These are phyloP conservation scores for Trachelus troglodyta DNA, from an alignment of 2,888 invertebrate genomes.

Conservation along the genomic window DNA sequence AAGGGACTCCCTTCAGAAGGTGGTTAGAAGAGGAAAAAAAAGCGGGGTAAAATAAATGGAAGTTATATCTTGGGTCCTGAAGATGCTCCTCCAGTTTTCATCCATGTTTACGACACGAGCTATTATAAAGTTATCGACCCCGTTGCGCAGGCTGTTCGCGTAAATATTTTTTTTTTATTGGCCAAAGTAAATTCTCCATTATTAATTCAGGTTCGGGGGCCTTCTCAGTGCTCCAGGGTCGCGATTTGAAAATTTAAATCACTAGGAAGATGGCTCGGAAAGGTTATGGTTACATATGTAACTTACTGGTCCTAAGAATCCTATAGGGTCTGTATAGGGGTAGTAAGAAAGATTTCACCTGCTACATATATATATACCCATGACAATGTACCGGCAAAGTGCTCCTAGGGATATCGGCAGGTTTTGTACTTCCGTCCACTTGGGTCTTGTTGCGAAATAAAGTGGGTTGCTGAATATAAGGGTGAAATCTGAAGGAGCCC, in stretches of 20 bases:
- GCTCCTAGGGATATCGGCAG: neutral
- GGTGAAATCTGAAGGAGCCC: neutral
- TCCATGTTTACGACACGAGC: neutral
- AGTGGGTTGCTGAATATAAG: neutral
- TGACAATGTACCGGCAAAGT: neutral
- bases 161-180: neutral
- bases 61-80: neutral
- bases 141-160: neutral
- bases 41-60: neutral
- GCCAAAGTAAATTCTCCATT: neutral
- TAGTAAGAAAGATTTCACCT: neutral
- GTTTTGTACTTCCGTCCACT: neutral
- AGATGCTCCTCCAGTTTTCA: neutral
- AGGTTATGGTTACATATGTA: neutral
- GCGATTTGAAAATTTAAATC: neutral
- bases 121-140: neutral
- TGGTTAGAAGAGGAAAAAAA: neutral
- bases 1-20: neutral
- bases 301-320: neutral
- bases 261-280: neutral
- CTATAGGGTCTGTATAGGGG: neutral
- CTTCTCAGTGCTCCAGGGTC: neutral
- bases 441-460: neutral
- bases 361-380: neutral
- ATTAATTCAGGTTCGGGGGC: neutral